Conservation (phyloP, 2,888 invertebrate genomes). For the Physocephala rufipes region DNA sequence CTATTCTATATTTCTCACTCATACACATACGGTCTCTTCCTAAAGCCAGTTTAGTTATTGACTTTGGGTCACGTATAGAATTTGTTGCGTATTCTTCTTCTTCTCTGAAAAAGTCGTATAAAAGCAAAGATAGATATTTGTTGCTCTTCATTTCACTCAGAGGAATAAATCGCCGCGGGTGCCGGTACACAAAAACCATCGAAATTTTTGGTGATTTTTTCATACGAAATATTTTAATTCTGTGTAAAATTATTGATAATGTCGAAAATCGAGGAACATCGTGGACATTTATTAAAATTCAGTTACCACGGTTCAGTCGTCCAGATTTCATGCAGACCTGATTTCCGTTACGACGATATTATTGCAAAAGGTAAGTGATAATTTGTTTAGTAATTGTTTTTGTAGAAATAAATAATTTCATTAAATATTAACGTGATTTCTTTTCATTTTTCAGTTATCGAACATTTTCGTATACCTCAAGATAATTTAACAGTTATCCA, state of each 20-base stretch:
- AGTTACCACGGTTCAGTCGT: slow-evolving; percentile 41
- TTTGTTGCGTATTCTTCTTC: too few relatives aligned
- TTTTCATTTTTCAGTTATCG: slow-evolving; percentile 40
- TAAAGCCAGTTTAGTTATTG: too few relatives aligned
- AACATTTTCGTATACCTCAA: slow-evolving; percentile 49
- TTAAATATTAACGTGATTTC: slow-evolving; percentile 19
- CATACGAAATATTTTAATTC: not conserved
- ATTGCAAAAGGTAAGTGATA: slow-evolving; percentile 51
- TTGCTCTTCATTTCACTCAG: slow-evolving; percentile 3
- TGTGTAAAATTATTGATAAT: not conserved
- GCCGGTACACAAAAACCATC: not conserved
- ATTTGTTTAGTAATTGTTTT: not conserved
- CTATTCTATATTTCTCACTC: too few relatives aligned
- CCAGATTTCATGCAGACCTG: slow-evolving; percentile 33
- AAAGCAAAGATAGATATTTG: not conserved
- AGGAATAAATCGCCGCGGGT: not conserved
- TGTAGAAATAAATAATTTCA: not conserved
- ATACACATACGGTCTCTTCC: too few relatives aligned
- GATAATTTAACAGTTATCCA: slow-evolving; percentile 49
- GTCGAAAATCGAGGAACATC: not conserved
- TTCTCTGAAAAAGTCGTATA: not conserved
- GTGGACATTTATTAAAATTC: slow-evolving; percentile 25
- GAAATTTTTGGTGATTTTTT: not conserved
- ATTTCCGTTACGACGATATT: slow-evolving; percentile 51
- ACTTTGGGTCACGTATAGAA: too few relatives aligned